phyloP scores from a whole-genome alignment of 2,113 vertebrate species.

The Hippocampus abdominalis region DNA sequence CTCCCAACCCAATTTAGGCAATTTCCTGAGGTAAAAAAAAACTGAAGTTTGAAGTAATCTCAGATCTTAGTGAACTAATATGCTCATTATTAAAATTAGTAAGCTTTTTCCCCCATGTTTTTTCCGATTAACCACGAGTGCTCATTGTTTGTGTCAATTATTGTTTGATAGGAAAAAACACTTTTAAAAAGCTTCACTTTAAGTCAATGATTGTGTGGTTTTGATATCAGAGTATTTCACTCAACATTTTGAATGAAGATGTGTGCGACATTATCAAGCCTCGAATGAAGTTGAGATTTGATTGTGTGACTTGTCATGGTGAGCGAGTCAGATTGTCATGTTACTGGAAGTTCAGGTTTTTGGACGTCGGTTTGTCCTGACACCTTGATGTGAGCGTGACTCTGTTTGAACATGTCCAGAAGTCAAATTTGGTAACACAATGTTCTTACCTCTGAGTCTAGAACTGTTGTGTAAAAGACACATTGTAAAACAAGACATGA shows the following conservation, averaged over 20 bases:
- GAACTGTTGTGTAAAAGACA: not conserved
- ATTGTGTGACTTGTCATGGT: conserved; percentile 11
- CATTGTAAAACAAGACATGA: not conserved
- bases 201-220: not conserved
- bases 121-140: not conserved
- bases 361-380: conserved; percentile 36
- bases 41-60: not conserved
- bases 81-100: not conserved
- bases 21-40: conserved; percentile 9
- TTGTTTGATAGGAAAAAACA: not conserved
- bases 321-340: conserved; percentile 29
- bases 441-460: conserved; percentile 19
- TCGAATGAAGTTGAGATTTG: not conserved
- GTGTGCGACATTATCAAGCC: not conserved
- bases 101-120: not conserved
- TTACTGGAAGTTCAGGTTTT: conserved; percentile 64
- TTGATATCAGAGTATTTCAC: not conserved
- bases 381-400: conserved; percentile 37
- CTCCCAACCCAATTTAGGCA: not conserved
- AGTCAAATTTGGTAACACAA: conserved; percentile 35
- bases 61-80: not conserved
- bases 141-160: not conserved
- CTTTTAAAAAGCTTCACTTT: not conserved
- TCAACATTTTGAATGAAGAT: not conserved
- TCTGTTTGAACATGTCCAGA: conserved; percentile 58